These are phyloP conservation scores for Ceratina calcarata DNA, from an alignment of 1,140 invertebrate genomes.

Conservation along the genomic window DNA sequence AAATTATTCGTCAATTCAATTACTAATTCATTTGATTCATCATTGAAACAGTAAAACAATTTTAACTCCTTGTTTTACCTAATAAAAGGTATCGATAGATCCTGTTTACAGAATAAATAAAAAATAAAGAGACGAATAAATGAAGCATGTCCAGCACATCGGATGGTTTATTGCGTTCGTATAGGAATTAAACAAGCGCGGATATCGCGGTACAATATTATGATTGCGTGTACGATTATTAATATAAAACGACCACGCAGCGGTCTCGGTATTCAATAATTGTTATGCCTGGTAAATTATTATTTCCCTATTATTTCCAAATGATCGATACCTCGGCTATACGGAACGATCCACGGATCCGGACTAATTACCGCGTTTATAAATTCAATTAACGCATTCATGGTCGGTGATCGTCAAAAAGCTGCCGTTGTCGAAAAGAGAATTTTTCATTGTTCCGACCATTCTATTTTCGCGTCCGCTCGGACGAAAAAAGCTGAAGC, in stretches of 20 bases:
- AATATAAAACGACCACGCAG: background rate
- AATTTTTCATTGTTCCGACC: background rate
- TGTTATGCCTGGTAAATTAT: background rate
- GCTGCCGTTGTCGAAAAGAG: background rate
- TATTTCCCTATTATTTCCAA: background rate
- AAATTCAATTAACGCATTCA: background rate
- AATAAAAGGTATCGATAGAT: too few species aligned
- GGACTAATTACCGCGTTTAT: too few species aligned
- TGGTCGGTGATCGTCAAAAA: too few species aligned
- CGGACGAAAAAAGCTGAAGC: background rate
- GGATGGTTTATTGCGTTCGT: background rate
- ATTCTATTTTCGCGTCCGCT: background rate
- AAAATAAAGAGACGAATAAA: too few species aligned
- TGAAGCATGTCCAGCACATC: background rate
- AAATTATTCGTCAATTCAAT: too few species aligned
- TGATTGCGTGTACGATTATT: background rate
- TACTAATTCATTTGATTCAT: too few species aligned
- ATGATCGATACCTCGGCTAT: background rate
- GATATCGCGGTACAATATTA: background rate
- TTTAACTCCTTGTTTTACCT: too few species aligned
- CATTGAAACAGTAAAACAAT: too few species aligned
- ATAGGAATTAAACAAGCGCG: background rate
- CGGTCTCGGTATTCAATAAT: background rate
- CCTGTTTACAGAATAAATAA: too few species aligned
- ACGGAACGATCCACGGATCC: background rate